These are phyloP conservation scores for Caracal caracal DNA, from an alignment of 2,113 vertebrate species.

Conservation along the genomic window DNA sequence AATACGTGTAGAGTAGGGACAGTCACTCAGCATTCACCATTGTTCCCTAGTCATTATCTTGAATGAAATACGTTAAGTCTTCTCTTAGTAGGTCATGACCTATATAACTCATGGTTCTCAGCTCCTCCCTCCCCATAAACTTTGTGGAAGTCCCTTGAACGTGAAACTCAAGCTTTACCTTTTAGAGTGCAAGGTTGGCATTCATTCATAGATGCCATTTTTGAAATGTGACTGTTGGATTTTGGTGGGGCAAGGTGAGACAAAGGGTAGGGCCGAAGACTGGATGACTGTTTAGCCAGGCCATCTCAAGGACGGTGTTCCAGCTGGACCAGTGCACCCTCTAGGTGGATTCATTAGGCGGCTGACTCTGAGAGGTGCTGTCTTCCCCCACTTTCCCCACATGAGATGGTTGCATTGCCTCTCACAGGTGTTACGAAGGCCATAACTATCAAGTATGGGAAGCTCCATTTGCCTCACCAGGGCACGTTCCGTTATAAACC, in stretches of 20 bases:
- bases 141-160: neutral
- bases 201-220: neutral
- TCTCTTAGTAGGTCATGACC: neutral
- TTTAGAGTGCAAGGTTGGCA: neutral
- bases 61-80: neutral
- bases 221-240: neutral
- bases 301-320: neutral
- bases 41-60: neutral
- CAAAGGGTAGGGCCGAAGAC: neutral
- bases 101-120: neutral
- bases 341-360: too few species aligned
- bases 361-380: neutral
- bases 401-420: too few species aligned
- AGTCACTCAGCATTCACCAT: neutral
- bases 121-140: too few species aligned
- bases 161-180: neutral
- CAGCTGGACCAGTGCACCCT: too few species aligned
- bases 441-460: neutral
- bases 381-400: neutral
- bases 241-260: neutral
- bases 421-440: neutral
- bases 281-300: neutral
- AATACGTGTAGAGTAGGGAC: neutral
- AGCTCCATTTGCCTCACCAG: neutral
- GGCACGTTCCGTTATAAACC: neutral